Base-by-base conservation (phyloP, 2,888 invertebrate genomes). In the Koerneria pararmatus region DNA sequence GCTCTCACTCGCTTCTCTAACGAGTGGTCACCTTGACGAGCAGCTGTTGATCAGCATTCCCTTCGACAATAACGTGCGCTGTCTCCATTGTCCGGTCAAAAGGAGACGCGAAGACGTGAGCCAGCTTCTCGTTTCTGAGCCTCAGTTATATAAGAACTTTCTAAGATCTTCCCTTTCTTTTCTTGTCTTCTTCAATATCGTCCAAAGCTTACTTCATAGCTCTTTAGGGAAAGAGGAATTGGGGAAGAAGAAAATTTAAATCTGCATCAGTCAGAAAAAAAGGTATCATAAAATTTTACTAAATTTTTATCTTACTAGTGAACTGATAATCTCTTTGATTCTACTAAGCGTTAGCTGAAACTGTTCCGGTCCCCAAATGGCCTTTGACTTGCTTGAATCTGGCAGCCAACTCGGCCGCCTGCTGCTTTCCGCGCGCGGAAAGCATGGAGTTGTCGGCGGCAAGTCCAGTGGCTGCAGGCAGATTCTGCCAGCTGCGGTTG, bases 31-130 rank as follows among this genome's bases (percentile, higher is more conserved):
- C 76, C 61, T 82, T 80, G 27, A 81, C 77, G n/a, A 65, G 69
- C 59, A 79, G 54, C 24, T 53, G 37, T 6, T 53, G 27, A 46
- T 63, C 68, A 24, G 70, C 64, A 46, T 73, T 74, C 6, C 66
- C 67, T 5, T 69, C 72, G 0, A 77, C 68, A 22, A 82, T 73
- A 15, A 63, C 59, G 0, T 75, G 73, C 1, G 79, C 78, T 0
- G 81, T 81, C 46, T 81, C 79, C 22, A 81, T 65, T 4, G 81
- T 81, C 29, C 81, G 62, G 65, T 82, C 81, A 65, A 77, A 81
- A 3, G 81, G 81, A 1, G 80, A 80, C 1, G 77, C 76, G 56
- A 78, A 81, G 6, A 76, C 66, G 64, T 76, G 77, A n/a, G 74
- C 69, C 54, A 81, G 69, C 1, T 69, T 37, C 6, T 76, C 66